phyloP scores from a whole-genome alignment of 2,888 invertebrate genomes.

The Eristalinus aeneus region DNA sequence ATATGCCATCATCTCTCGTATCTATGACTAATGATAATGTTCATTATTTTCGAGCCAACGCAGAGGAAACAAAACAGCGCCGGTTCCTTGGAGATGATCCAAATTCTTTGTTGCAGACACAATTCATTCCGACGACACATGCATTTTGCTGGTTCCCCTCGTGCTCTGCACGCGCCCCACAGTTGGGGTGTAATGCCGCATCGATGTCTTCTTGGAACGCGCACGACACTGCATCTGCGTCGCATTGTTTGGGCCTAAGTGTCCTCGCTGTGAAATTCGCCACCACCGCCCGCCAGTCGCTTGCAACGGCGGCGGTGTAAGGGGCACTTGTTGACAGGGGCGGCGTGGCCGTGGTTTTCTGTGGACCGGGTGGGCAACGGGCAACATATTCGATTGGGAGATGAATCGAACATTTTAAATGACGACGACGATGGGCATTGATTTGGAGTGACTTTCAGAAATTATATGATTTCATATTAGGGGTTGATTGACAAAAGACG shows the following conservation, averaged over 20 bases:
- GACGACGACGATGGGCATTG: constrained; percentile 72
- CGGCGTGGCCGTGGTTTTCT: constrained; percentile 27
- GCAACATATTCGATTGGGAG: constrained; percentile 72
- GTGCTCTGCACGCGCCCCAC: background rate
- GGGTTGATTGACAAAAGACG: no score
- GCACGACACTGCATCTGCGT: constrained; percentile 46
- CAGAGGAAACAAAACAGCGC: constrained; percentile 24
- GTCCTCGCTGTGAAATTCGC: constrained; percentile 64
- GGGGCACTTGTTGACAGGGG: constrained; percentile 43
- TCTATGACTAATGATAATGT: constrained; percentile 79
- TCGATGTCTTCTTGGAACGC: constrained; percentile 16
- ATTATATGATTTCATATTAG: background rate
- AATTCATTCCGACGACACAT: constrained; percentile 67
- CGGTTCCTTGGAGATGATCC: constrained; percentile 64
- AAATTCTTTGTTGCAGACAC: constrained; percentile 68
- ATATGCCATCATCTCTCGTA: constrained; percentile 73
- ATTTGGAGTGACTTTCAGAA: constrained; percentile 28
- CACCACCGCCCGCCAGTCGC: constrained; percentile 12
- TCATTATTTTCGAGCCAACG: constrained; percentile 75
- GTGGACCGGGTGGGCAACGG: constrained; percentile 42
- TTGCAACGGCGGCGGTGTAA: background rate
- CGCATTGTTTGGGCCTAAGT: constrained; percentile 67
- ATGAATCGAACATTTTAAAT: constrained; percentile 79
- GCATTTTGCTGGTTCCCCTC: background rate
- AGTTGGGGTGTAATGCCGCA: background rate